Percentiles rank a stretch among this genome's conserved stretches.
Conservation (phyloP, 2,888 invertebrate species). For the Diarsia brunnea region DNA sequence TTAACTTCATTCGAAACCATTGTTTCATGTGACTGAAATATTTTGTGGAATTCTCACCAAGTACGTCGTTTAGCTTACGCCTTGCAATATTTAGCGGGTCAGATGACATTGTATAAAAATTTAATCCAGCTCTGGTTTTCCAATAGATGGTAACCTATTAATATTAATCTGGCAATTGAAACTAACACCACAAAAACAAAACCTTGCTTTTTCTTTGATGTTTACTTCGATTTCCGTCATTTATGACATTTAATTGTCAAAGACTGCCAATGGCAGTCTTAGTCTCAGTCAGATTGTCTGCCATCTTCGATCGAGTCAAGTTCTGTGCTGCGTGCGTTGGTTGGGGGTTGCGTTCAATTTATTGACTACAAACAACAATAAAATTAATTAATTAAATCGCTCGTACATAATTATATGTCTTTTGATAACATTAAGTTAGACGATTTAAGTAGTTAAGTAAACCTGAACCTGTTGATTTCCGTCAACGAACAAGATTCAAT, state of each 20-base stretch:
- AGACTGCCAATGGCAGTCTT: too few relatives aligned
- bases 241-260: background rate
- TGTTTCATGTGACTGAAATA: conserved; percentile 94
- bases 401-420: background rate
- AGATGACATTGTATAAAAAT: conserved; percentile 74
- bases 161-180: background rate
- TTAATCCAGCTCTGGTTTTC: background rate
- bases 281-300: too few relatives aligned
- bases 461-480: too few relatives aligned
- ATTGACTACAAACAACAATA: background rate
- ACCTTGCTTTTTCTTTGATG: too few relatives aligned
- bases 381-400: background rate
- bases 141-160: background rate
- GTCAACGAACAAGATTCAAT: background rate
- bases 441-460: too few relatives aligned
- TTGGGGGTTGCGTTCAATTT: background rate
- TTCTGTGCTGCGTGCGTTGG: too few relatives aligned
- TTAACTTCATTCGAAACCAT: conserved; percentile 94
- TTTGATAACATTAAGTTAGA: background rate
- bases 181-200: background rate
- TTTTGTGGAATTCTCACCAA: conserved; percentile 93
- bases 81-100: conserved; percentile 91
- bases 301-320: too few relatives aligned
- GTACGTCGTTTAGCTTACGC: conserved; percentile 91
- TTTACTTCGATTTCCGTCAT: too few relatives aligned